Conservation (phyloP, 2,797 vertebrate genomes). For the Myotis pilosus region DNA sequence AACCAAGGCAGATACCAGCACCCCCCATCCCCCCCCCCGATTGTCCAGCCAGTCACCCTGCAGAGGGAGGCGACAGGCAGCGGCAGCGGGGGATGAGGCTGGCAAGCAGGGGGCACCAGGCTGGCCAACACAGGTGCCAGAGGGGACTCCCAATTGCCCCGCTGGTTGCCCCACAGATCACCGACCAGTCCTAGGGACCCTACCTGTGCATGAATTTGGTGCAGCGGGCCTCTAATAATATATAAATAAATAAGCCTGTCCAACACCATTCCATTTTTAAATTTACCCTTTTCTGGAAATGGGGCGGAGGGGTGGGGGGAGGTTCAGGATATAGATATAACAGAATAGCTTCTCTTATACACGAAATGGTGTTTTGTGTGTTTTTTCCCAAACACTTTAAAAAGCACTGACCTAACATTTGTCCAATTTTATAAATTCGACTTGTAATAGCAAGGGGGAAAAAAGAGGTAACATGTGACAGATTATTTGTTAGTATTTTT, state of each 20-base stretch:
- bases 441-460: conserved; percentile 6
- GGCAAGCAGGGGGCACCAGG: too few relatives aligned
- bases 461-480: not conserved
- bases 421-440: not conserved
- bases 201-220: too few relatives aligned
- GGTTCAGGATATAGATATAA: not conserved
- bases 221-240: too few relatives aligned
- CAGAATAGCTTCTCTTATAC: not conserved
- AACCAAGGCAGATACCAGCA: too few relatives aligned
- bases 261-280: conserved; percentile 9
- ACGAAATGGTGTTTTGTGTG: not conserved
- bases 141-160: too few relatives aligned
- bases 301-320: fast-evolving
- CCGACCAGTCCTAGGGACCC: too few relatives aligned
- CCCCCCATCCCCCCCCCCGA: fast-evolving
- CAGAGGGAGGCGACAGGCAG: too few relatives aligned
- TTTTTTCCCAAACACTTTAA: conserved; percentile 35
- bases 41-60: too few relatives aligned
- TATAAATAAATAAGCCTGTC: not conserved
- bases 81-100: fast-evolving
- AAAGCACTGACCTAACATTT: not conserved
- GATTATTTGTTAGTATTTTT: conserved; percentile 6
- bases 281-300: conserved; percentile 36
- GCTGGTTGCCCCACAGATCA: too few relatives aligned
- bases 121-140: too few relatives aligned